Conservation (phyloP, 2,888 invertebrate species). For the Idaea dimidiata region DNA sequence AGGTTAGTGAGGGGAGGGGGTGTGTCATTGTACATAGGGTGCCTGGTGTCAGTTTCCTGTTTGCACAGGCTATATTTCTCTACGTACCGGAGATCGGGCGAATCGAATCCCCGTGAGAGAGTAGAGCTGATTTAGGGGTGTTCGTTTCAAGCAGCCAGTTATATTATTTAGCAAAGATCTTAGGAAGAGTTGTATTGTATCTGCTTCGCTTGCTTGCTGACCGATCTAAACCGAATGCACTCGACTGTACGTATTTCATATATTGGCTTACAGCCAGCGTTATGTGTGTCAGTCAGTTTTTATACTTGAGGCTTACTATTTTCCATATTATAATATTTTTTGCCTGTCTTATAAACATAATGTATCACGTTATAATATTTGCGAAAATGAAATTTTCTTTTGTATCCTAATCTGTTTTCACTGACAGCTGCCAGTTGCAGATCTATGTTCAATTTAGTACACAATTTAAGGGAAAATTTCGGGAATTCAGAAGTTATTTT, state of each 20-base stretch:
- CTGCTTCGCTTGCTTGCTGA: not conserved
- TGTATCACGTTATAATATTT: not conserved
- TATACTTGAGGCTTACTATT: not conserved
- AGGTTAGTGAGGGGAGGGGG: too few species aligned
- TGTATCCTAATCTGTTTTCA: not conserved
- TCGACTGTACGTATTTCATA: not conserved
- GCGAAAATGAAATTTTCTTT: conserved; percentile 1
- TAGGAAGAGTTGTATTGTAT: not conserved
- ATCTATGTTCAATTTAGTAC: conserved; percentile 1
- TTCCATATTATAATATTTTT: not conserved
- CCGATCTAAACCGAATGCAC: not conserved
- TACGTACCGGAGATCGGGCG: too few species aligned
- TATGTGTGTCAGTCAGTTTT: not conserved
- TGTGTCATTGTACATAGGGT: too few species aligned
- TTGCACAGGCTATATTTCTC: too few species aligned
- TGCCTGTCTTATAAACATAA: not conserved
- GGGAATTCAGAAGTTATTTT: not conserved
- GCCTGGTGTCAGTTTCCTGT: too few species aligned
- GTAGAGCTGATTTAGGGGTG: too few species aligned
- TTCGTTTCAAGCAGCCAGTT: too few species aligned
- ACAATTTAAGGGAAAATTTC: not conserved
- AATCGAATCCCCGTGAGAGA: too few species aligned
- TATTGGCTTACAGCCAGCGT: not conserved
- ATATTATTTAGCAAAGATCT: too few species aligned
- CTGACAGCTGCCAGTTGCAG: not conserved